phyloP scores from a whole-genome alignment of 2,113 vertebrate genomes.

The Dinomys branickii region DNA sequence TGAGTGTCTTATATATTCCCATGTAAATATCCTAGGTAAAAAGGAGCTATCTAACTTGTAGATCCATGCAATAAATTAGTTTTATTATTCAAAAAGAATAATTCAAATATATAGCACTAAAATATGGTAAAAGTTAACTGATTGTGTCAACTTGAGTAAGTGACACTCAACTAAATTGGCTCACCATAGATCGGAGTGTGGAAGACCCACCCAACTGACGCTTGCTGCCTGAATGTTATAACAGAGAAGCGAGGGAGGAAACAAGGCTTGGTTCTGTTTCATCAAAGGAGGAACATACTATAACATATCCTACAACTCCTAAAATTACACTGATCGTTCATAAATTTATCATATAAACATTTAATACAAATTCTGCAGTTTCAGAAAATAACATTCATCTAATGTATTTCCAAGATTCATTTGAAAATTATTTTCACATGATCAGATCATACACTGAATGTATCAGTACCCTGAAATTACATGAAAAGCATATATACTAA shows the following conservation, averaged over 20 bases:
- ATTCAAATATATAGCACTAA: not conserved
- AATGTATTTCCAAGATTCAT: slow-evolving; percentile 18
- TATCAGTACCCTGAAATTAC: not conserved
- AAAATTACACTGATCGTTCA: no score
- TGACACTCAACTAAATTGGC: not conserved
- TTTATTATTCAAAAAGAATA: not conserved
- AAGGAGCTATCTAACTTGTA: not conserved
- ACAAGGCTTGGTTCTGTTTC: not conserved
- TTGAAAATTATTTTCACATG: not conserved
- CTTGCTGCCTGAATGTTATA: not conserved
- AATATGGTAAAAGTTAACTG: not conserved
- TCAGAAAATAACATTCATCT: not conserved
- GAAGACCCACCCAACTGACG: not conserved
- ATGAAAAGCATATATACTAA: not conserved
- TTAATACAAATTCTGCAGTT: not conserved
- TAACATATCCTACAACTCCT: no score
- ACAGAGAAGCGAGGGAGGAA: not conserved
- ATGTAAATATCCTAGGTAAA: not conserved
- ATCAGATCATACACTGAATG: not conserved
- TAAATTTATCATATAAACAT: not conserved
- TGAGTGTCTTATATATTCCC: not conserved
- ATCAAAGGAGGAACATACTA: not conserved
- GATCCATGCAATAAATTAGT: not conserved
- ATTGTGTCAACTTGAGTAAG: not conserved
- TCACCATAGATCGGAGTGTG: not conserved